Conservation (phyloP, 2,113 vertebrate species). For the Pelodiscus sinensis region DNA sequence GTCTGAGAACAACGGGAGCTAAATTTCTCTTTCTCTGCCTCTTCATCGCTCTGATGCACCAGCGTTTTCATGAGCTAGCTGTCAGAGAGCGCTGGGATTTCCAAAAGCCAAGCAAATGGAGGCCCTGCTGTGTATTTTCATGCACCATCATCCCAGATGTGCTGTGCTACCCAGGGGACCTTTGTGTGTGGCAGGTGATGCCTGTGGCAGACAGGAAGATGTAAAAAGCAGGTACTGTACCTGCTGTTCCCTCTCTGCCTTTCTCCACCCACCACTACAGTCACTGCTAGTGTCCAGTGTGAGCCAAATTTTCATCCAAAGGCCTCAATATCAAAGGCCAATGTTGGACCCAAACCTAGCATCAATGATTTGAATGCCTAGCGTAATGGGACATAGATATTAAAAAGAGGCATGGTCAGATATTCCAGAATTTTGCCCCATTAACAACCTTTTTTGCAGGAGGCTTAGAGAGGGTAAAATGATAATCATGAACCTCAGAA, state of each 20-base stretch:
- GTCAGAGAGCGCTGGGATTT: neutral
- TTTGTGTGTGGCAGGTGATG: neutral
- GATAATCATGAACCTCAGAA: neutral
- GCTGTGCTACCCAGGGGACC: neutral
- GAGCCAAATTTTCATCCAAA: neutral
- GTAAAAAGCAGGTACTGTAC: neutral
- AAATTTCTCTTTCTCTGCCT: neutral
- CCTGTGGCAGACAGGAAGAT: neutral
- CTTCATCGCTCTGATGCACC: neutral
- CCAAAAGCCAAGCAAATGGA: neutral
- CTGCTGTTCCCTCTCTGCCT: neutral
- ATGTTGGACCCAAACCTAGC: neutral
- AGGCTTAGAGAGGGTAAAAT: neutral
- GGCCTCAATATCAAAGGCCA: neutral
- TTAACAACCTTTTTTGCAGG: neutral
- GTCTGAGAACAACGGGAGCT: neutral
- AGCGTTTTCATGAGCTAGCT: neutral
- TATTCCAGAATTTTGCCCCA: neutral
- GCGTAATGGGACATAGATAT: neutral
- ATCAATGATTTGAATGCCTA: neutral
- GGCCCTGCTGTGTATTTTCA: neutral
- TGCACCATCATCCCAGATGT: neutral
- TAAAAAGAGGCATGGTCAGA: neutral
- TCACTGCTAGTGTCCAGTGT: neutral
- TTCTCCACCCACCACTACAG: neutral